Evolutionary conservation across 2,888 invertebrate species (phyloP).

Genomic region (Dasysyrphus albostriatus): DNA sequence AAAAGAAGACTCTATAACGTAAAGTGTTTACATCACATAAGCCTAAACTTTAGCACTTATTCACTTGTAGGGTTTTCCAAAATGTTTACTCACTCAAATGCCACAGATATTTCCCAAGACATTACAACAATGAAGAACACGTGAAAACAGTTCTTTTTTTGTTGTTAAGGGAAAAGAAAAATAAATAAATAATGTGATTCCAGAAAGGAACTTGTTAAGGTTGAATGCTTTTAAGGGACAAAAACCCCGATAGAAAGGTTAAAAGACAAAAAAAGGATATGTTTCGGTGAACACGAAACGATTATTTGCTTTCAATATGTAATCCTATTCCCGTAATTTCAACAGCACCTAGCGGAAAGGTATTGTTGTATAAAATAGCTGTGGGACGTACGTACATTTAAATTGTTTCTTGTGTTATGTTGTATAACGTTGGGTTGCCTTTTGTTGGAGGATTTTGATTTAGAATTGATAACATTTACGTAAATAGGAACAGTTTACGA

Average conservation of each 20-base stretch:
- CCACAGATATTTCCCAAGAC: conserved; percentile 4
- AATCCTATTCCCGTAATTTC: neutral
- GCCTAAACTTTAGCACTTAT: conserved; percentile 16
- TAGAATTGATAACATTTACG: neutral
- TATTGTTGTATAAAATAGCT: neutral
- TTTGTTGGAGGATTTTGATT: neutral
- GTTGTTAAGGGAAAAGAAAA: neutral
- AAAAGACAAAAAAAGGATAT: neutral
- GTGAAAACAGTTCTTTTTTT: neutral
- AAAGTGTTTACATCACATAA: conserved; percentile 5
- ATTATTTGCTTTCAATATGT: conserved; percentile 3
- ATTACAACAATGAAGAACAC: neutral
- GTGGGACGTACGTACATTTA: conserved; percentile 2
- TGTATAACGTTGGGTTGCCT: neutral
- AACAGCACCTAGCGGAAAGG: neutral
- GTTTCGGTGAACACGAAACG: neutral
- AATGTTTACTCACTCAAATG: conserved; percentile 1
- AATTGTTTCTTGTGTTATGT: neutral
- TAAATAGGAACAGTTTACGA: neutral
- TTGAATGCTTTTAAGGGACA: conserved; percentile 3
- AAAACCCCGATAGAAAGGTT: neutral
- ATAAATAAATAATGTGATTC: neutral
- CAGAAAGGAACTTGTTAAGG: neutral
- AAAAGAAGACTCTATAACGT: neutral
- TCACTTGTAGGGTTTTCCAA: neutral